These are phyloP conservation scores for Exaiptasia diaphana DNA, from an alignment of 64 coral and sea anemone species.

Conservation along the genomic window DNA sequence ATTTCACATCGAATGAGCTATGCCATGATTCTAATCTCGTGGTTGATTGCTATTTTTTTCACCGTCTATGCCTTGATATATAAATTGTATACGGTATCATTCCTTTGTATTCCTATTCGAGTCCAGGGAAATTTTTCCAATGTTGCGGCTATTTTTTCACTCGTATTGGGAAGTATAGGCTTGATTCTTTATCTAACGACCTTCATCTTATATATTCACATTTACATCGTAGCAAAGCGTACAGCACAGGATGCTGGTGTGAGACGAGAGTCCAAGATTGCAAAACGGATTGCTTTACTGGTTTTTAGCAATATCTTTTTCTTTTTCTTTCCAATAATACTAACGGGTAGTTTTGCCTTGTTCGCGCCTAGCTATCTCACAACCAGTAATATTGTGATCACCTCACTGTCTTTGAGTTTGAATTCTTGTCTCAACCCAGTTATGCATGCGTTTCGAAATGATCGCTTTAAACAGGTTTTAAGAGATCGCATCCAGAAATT, in stretches of 20 bases:
- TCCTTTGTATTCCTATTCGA: constrained; percentile 57
- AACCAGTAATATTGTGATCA: constrained; percentile 41
- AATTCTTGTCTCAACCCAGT: constrained; percentile 75
- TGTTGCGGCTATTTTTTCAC: constrained; percentile 10
- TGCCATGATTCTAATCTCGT: constrained; percentile 41
- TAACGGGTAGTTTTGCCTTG: constrained; percentile 20
- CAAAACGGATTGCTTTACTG: constrained; percentile 56
- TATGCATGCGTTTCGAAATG: constrained; percentile 53
- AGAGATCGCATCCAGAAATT: neutral
- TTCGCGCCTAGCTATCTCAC: constrained; percentile 27
- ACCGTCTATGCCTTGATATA: constrained; percentile 30
- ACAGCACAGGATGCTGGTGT: constrained; percentile 40
- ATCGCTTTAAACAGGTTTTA: constrained; percentile 59
- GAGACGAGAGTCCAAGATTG: constrained; percentile 51
- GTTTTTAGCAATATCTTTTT: constrained; percentile 70
- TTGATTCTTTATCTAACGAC: constrained; percentile 30
- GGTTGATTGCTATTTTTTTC: constrained; percentile 43
- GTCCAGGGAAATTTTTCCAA: constrained; percentile 12
- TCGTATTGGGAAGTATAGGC: constrained; percentile 5
- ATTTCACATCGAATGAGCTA: constrained; percentile 9
- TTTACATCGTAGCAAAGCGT: constrained; percentile 57
- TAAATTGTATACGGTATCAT: constrained; percentile 40
- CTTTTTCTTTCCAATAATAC: constrained; percentile 61
- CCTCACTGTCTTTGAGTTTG: constrained; percentile 53
- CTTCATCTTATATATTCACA: constrained; percentile 47